Conservation (phyloP, 2,888 invertebrate species). For the Drosophila stalkeri region DNA sequence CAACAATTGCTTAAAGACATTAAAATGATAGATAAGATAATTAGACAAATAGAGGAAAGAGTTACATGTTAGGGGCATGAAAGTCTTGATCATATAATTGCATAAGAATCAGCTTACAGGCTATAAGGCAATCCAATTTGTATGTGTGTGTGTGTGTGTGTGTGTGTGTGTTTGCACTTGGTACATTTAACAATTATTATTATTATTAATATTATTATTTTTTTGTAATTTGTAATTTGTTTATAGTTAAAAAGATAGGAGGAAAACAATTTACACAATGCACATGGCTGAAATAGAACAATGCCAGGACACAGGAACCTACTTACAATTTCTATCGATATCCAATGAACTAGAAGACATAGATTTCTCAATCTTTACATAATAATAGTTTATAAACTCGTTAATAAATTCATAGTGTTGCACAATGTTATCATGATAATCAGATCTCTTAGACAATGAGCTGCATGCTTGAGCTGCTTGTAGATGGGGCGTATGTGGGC, state of each 20-base stretch:
- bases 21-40: conserved; percentile 17
- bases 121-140: conserved; percentile 77
- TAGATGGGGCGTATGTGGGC: conserved; percentile 11
- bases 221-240: conserved; percentile 34
- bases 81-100: conserved; percentile 47
- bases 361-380: conserved; percentile 54
- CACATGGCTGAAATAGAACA: conserved; percentile 44
- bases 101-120: conserved; percentile 60
- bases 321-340: conserved; percentile 74
- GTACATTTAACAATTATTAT: conserved; percentile 59
- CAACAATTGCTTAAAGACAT: conserved; percentile 26
- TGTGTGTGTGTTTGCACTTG: conserved; percentile 42
- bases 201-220: too few species aligned
- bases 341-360: conserved; percentile 68
- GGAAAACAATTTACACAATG: conserved; percentile 69
- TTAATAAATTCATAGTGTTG: conserved; percentile 79
- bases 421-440: conserved; percentile 67
- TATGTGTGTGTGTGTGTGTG: conserved; percentile 22
- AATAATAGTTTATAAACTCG: conserved; percentile 76
- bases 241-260: conserved; percentile 35
- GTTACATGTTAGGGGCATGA: conserved; percentile 40
- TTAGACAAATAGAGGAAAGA: not conserved
- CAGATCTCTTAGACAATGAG: conserved; percentile 61
- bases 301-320: conserved; percentile 53
- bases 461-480: conserved; percentile 33